Conservation (phyloP, 1,140 invertebrate genomes). For the Stegodyphus mimosarum region DNA sequence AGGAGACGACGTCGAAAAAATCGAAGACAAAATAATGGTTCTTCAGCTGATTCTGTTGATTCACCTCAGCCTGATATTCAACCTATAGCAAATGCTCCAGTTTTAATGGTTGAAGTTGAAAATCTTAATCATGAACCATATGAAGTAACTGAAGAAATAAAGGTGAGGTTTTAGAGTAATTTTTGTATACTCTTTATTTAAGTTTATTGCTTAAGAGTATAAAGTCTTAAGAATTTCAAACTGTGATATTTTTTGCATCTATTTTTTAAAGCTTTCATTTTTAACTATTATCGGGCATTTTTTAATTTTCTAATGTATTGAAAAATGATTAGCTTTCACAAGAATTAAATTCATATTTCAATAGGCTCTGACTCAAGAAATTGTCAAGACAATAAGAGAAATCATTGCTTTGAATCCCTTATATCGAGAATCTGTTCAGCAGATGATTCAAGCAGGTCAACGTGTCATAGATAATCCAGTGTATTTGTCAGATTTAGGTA, state of each 20-base stretch:
- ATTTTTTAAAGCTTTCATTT: too few relatives aligned
- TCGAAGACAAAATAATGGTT: conserved; percentile 57
- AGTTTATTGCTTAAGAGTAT: too few relatives aligned
- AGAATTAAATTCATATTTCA: too few relatives aligned
- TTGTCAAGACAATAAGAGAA: conserved; percentile 97
- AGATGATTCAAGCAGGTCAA: conserved; percentile 95
- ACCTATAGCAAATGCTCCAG: conserved; percentile 48
- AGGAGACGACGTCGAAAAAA: conserved; percentile 55
- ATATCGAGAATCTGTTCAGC: conserved; percentile 87
- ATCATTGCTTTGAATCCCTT: conserved; percentile 96
- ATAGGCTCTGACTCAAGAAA: conserved; percentile 92
- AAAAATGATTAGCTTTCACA: too few relatives aligned
- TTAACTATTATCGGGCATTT: too few relatives aligned
- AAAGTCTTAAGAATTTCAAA: too few relatives aligned
- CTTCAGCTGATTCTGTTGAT: conserved; percentile 60
- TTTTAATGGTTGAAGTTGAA: conserved; percentile 95
- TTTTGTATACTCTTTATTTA: neutral
- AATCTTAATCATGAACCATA: conserved; percentile 93
- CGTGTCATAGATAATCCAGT: conserved; percentile 98
- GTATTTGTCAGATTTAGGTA: conserved; percentile 88
- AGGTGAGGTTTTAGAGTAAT: conserved; percentile 71
- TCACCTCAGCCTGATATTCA: conserved; percentile 63
- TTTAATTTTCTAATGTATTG: too few relatives aligned
- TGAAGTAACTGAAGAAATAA: conserved; percentile 93
- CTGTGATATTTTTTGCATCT: too few relatives aligned